A percentile compares a stretch with the other conserved stretches of the same genome.
These are phyloP conservation scores for Epirrita christyi DNA, from an alignment of 2,888 invertebrate genomes.

Conservation along the genomic window DNA sequence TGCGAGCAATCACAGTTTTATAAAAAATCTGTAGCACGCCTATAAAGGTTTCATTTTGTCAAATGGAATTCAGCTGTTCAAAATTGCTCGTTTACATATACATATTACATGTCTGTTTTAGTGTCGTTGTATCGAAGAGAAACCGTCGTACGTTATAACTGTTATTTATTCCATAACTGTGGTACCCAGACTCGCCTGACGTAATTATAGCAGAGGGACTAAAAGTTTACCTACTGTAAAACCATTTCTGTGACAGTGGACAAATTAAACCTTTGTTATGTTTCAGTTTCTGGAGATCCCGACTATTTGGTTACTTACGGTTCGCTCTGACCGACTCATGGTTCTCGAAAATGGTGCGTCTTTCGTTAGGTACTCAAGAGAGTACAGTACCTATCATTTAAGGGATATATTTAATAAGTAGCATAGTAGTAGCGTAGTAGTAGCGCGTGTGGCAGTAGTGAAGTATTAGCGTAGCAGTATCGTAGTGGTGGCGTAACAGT, in stretches of 20 bases:
- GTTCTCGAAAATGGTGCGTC: neutral
- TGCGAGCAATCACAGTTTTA: no score
- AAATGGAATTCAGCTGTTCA: no score
- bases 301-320: constrained; percentile 18
- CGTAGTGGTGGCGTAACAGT: no score
- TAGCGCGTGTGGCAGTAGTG: no score
- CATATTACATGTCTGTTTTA: neutral
- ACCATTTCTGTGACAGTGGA: constrained; percentile 36
- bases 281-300: constrained; percentile 13
- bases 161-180: constrained; percentile 9
- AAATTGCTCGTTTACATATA: no score
- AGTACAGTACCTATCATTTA: no score
- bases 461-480: no score
- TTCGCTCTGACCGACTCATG: neutral
- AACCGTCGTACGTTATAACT: constrained; percentile 3
- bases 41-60: no score
- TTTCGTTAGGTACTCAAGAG: neutral
- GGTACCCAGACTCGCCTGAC: constrained; percentile 29
- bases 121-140: neutral
- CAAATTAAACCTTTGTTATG: constrained; percentile 25
- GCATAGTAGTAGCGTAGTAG: no score
- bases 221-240: constrained; percentile 57
- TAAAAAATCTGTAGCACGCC: no score
- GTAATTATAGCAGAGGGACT: constrained; percentile 61
- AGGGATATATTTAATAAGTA: no score